Evolutionary conservation across 2,113 vertebrate genomes (phyloP), one percentile per base, ranked within the genome.

Genomic region (Ptychochromis oligacanthus): DNA sequence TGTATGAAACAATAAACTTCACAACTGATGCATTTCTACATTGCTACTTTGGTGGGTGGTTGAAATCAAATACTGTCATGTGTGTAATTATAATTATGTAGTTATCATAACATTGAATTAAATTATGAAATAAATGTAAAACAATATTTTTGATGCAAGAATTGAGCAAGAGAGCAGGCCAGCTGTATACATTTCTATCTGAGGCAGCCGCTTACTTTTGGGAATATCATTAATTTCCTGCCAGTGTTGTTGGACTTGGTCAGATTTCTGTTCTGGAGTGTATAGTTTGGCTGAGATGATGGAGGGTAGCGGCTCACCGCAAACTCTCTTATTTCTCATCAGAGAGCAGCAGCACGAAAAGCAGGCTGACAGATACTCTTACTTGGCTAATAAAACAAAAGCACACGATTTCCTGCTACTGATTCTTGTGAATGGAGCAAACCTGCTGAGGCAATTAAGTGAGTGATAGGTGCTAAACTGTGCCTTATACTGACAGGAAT

Each of bases 181-280:
- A 24, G 80, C 17, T 76, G 75, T 75, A 60, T 74, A 17, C 0
- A 24, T 87, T 87, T 80, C 81, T 87, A 28, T 64, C 20, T 34
- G 43, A 86, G 55, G 49, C 85, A 82, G 72, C 72, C 62, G 83
- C 52, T 87, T 82, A 34, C 52, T 76, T 78, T 81, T 84, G 64
- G 87, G 85, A 91, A 89, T 85, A 81, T 77, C 82, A 74, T 88
- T 88, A 20, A 90, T 94, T 93, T 91, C 81, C 91, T 87, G 78
- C 83, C 36, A 6, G 43, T 60, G 83, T 89, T 91, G 82, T 84
- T 20, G 28, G 49, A 67, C 81, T 70, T 26, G 67, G 24, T 88
- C 55, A 62, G 79, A 70, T 89, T 87, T 92, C 84, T 84, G 46
- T 60, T 78, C 58, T 81, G 65, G 34, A 40, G 43, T 89, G 88